Percentiles rank a stretch among this genome's conserved stretches.
These are phyloP conservation scores for Atethmia centrago DNA, from an alignment of 2,888 invertebrate genomes.

Conservation along the genomic window DNA sequence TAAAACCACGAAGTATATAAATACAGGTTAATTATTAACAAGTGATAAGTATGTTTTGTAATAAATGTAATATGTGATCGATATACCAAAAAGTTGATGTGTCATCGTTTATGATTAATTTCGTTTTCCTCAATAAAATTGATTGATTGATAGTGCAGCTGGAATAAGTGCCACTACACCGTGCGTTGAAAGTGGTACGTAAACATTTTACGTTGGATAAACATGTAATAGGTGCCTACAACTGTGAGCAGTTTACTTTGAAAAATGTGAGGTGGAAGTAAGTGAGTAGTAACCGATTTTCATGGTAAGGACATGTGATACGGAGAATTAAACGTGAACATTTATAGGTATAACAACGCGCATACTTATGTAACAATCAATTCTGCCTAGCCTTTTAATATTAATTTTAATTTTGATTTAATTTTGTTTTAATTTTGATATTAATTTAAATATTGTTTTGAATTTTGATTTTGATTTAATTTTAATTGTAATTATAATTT, in stretches of 20 bases:
- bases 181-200: constrained; percentile 10
- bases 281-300: not conserved
- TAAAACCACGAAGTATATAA: constrained; percentile 1
- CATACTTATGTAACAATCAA: not conserved
- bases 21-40: not conserved
- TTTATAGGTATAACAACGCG: too few relatives aligned
- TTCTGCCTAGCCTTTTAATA: too few relatives aligned
- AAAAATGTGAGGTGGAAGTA: not conserved
- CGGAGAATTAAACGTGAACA: not conserved
- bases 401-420: too few relatives aligned
- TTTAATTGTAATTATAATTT: too few relatives aligned
- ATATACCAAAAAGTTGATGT: constrained; percentile 2
- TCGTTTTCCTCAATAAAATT: constrained; percentile 9
- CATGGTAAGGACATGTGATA: not conserved
- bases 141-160: constrained; percentile 23
- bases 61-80: not conserved
- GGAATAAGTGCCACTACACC: constrained; percentile 18
- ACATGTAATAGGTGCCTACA: constrained; percentile 12
- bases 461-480: too few relatives aligned
- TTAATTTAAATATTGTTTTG: too few relatives aligned
- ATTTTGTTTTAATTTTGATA: too few relatives aligned
- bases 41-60: not conserved
- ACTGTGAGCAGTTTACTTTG: not conserved
- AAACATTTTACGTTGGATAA: constrained; percentile 34
- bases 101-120: constrained; percentile 23